A percentile compares a stretch with the other conserved stretches of the same genome.
Conservation (phyloP, 2,113 vertebrate genomes). For the Osmerus mordax region DNA sequence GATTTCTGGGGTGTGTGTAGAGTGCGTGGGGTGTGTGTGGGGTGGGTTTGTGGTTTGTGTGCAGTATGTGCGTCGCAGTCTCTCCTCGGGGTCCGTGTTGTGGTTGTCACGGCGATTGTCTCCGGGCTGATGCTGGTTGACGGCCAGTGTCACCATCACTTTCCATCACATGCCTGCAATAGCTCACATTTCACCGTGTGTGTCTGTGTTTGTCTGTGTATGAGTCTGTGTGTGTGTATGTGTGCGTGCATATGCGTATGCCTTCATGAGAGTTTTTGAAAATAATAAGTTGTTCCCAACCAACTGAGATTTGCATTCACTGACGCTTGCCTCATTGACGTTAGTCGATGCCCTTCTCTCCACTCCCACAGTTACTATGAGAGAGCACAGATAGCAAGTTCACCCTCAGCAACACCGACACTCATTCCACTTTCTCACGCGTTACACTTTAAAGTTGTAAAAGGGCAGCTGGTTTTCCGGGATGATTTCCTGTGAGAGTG, state of each 20-base stretch:
- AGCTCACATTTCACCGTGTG: constrained; percentile 45
- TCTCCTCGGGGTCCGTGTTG: constrained; percentile 63
- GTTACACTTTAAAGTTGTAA: not conserved
- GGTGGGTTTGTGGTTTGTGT: constrained; percentile 44
- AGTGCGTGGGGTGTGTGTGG: constrained; percentile 26
- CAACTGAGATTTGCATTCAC: too few species aligned
- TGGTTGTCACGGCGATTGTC: constrained; percentile 67
- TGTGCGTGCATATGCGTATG: constrained; percentile 3
- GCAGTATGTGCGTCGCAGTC: constrained; percentile 32
- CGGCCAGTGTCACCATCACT: constrained; percentile 65
- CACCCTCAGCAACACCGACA: too few species aligned
- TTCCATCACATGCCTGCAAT: constrained; percentile 56
- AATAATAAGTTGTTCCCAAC: not conserved
- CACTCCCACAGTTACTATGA: not conserved
- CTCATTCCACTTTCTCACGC: too few species aligned
- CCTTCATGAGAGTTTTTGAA: constrained; percentile 5
- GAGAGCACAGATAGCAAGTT: not conserved
- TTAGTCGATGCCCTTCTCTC: too few species aligned
- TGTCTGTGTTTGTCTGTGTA: constrained; percentile 8
- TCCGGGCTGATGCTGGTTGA: constrained; percentile 61
- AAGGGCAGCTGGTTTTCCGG: constrained; percentile 10
- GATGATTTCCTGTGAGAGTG: constrained; percentile 11
- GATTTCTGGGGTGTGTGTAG: constrained; percentile 8
- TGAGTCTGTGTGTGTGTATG: not conserved
- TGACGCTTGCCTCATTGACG: too few species aligned